Base-by-base conservation (phyloP, 2,888 invertebrate genomes). In the Scaptomyza flava region DNA sequence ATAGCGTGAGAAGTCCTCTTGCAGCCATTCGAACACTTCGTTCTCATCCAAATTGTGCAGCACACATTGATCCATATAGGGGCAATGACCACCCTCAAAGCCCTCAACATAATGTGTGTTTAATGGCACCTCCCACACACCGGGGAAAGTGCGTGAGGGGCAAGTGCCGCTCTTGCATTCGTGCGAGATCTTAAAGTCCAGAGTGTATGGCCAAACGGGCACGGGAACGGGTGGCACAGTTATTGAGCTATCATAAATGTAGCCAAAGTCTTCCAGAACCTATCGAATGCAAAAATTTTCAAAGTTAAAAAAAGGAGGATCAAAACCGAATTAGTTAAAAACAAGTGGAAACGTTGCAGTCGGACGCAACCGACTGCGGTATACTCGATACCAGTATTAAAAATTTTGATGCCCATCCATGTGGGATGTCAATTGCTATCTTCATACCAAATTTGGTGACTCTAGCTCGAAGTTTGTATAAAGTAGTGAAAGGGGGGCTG, bases 111-210 rank as follows among this genome's bases (percentile, higher is more conserved):
- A 97, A 91, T 98, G 97, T 45, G 97, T 95, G 90, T 98, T 98
- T 89, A 98, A 93, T 2, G 98, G 98, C 36, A 98, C 94, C 93
- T 98, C 97, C 98, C 98, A 98, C n/a, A 97, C 94, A 94, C 97
- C 97, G 91, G 96, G 96, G 93, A 97, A 98, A 2, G 96, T 95
- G 92, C 96, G 96, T 1, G 96, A 95, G 0, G 98, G 98, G 75
- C 98, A 98, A n/a, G 97, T 97, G 62, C 96, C 97, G 46, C 97
- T 95, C 92, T 97, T 97, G 92, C 98, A 98, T 91, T 97, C 97
- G 90, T 98, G 98, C 2, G 98, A 95, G 86, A 98, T 97, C 93
- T 97, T 97, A 92, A 96, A 97, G 92, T 98, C 98, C 45, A 98
- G 93, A 0, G 98, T 98, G 92, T 98, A 98, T 0, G 98, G 98